phyloP scores from a whole-genome alignment of 2,888 invertebrate species.

The Campopleginae sp. region DNA sequence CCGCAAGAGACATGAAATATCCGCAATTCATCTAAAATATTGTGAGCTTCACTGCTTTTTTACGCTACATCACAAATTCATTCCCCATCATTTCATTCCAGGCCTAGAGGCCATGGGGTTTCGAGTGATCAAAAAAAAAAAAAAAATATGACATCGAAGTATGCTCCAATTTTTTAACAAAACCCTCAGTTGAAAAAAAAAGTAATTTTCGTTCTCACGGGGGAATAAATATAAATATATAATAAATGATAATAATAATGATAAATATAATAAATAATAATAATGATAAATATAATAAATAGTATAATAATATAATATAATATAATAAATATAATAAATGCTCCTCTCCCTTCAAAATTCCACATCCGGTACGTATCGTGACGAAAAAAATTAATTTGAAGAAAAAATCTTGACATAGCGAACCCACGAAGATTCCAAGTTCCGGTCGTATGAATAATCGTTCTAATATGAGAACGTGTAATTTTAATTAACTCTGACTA shows the following conservation, averaged over 20 bases:
- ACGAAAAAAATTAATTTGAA: background rate
- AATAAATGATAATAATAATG: too few species aligned
- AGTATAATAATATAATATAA: too few species aligned
- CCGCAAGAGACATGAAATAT: conserved; percentile 13
- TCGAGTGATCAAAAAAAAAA: background rate
- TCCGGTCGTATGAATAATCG: too few species aligned
- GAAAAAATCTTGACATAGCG: background rate
- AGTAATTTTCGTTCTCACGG: background rate
- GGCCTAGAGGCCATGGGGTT: background rate
- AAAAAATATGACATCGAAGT: background rate
- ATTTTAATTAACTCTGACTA: background rate
- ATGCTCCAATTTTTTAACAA: background rate
- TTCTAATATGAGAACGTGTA: background rate
- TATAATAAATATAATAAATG: background rate
- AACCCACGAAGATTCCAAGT: too few species aligned
- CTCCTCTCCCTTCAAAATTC: background rate
- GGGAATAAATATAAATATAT: background rate
- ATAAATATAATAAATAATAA: too few species aligned
- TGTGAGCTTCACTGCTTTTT: background rate
- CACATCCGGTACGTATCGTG: background rate
- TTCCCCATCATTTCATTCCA: background rate
- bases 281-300: too few species aligned
- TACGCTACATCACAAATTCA: background rate
- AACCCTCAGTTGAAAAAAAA: background rate
- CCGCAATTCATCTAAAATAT: conserved; percentile 1